Conservation (phyloP, 2,113 vertebrate genomes). For the Turdus rufiventris region DNA sequence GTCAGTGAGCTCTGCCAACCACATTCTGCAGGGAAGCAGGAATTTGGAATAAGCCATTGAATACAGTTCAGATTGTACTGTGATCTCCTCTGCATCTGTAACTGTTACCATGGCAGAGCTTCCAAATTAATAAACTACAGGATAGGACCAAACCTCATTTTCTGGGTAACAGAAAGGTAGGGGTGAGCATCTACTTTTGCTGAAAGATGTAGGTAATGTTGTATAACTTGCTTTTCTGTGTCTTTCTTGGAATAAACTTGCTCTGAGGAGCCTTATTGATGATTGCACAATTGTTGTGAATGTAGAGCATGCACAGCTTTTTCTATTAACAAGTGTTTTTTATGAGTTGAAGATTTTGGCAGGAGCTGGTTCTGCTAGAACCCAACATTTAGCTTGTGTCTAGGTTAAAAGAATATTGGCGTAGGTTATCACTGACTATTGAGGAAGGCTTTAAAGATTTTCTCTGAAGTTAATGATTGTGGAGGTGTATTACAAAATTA, state of each 20-base stretch:
- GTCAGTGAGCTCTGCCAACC: neutral
- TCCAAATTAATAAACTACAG: neutral
- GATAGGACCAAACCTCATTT: neutral
- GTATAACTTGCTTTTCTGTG: neutral
- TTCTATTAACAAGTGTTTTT: neutral
- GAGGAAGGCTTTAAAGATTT: neutral
- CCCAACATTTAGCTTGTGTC: neutral
- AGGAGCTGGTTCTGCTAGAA: neutral
- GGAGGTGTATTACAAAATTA: neutral
- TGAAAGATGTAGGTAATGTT: neutral
- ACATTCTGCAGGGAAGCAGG: neutral
- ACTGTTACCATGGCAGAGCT: neutral
- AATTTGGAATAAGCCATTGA: neutral
- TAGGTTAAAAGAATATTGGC: neutral
- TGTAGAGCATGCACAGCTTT: neutral
- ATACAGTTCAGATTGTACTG: neutral
- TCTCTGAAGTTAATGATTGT: neutral
- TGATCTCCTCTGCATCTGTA: neutral
- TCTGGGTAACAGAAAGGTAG: neutral
- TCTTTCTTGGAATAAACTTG: neutral
- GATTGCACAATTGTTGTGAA: neutral
- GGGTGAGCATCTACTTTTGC: neutral
- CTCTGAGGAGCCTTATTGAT: neutral
- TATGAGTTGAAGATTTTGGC: neutral
- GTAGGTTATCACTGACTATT: neutral